These are phyloP conservation scores for Pammene fasciana DNA, from an alignment of 2,888 invertebrate species.

Conservation along the genomic window DNA sequence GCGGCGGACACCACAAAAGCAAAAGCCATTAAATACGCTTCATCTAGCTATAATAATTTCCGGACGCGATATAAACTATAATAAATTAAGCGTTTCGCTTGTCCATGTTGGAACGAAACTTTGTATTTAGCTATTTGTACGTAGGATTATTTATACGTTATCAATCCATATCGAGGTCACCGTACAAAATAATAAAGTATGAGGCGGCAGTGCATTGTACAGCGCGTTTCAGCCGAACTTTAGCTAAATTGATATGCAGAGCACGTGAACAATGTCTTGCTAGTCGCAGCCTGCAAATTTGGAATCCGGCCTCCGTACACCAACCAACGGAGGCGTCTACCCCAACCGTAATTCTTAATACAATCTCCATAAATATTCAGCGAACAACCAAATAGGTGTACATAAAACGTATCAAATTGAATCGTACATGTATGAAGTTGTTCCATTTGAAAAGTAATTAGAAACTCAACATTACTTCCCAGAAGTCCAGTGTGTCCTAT, in stretches of 20 bases:
- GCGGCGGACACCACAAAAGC: slow-evolving; percentile 63
- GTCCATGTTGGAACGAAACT: slow-evolving; percentile 37
- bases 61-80: slow-evolving; percentile 3
- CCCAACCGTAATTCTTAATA: not conserved
- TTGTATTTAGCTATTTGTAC: slow-evolving; percentile 30
- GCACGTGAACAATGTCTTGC: slow-evolving; percentile 1
- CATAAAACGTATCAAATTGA: too few species aligned
- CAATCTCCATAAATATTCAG: not conserved
- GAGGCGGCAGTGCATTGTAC: not conserved
- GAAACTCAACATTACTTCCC: not conserved
- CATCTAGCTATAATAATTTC: slow-evolving; percentile 29
- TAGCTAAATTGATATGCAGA: slow-evolving; percentile 11
- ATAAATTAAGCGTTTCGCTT: slow-evolving; percentile 14
- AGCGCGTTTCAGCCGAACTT: not conserved
- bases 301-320: not conserved
- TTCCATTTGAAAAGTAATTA: not conserved
- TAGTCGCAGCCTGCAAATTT: slow-evolving; percentile 16
- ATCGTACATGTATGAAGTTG: too few species aligned
- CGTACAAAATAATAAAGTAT: slow-evolving; percentile 11
- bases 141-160: slow-evolving; percentile 23
- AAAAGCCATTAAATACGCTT: slow-evolving; percentile 56
- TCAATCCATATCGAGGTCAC: slow-evolving; percentile 1
- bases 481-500: not conserved
- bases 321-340: slow-evolving; percentile 8
- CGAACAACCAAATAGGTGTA: not conserved